Percentiles rank a stretch among this genome's conserved stretches.
Conservation (phyloP, 2,797 vertebrate species). For the Enteromius afrohamiltoni region DNA sequence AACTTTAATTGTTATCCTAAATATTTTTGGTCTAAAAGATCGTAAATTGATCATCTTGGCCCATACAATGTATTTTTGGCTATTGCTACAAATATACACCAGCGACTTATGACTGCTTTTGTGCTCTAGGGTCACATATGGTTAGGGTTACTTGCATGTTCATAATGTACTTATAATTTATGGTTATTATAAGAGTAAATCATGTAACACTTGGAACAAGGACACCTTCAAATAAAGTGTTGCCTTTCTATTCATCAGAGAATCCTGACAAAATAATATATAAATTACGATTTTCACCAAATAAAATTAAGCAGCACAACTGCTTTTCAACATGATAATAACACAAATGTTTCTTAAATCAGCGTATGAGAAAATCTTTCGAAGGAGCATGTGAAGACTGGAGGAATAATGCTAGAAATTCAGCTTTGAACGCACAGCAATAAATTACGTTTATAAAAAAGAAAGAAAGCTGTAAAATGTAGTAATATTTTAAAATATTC, state of each 20-base stretch:
- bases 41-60: too few relatives aligned
- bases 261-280: not conserved
- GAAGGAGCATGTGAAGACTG: not conserved
- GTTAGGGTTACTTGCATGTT: not conserved
- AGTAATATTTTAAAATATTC: not conserved
- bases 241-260: not conserved
- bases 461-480: not conserved
- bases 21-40: too few relatives aligned
- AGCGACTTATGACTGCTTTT: too few relatives aligned
- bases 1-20: too few relatives aligned
- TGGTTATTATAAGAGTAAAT: not conserved
- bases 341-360: not conserved
- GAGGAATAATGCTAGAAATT: not conserved
- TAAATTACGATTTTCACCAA: not conserved
- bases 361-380: not conserved
- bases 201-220: not conserved
- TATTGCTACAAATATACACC: too few relatives aligned
- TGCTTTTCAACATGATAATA: not conserved
- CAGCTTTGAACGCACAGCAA: not conserved
- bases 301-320: not conserved
- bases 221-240: not conserved
- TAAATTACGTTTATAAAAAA: not conserved
- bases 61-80: too few relatives aligned
- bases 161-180: not conserved
- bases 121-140: too few relatives aligned